Conservation (phyloP, 2,113 vertebrate species). For the Sinocyclocheilus maitianheensis region DNA sequence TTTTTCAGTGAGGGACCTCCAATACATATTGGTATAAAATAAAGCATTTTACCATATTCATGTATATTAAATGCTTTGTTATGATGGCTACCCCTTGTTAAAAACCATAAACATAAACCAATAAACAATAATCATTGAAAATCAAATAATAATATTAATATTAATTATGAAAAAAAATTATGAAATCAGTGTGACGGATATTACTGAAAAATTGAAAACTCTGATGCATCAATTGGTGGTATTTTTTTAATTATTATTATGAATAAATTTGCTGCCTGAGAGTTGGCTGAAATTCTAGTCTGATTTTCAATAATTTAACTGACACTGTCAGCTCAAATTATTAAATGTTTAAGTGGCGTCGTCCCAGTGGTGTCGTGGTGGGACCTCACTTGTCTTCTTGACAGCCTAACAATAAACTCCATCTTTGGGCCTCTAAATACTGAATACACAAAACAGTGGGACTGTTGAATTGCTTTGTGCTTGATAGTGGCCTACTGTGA, state of each 20-base stretch:
- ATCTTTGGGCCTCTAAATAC: slow-evolving; percentile 39
- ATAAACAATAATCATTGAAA: no score
- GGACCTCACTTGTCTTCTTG: slow-evolving; percentile 77
- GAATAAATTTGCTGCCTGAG: not conserved
- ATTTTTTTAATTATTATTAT: not conserved
- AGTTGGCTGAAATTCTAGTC: not conserved
- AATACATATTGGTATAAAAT: not conserved
- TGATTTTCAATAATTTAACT: slow-evolving; percentile 26
- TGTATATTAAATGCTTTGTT: no score
- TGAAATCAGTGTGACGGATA: not conserved
- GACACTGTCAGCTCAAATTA: slow-evolving; percentile 53
- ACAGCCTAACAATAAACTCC: slow-evolving; percentile 74
- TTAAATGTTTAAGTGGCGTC: slow-evolving; percentile 52
- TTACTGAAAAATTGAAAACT: not conserved
- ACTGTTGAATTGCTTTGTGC: slow-evolving; percentile 57
- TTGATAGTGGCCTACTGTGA: slow-evolving; percentile 26
- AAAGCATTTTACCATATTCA: not conserved
- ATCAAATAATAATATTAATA: no score
- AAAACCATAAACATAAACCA: no score
- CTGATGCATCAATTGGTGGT: not conserved
- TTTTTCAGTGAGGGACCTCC: not conserved
- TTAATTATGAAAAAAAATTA: no score
- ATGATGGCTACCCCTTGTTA: no score
- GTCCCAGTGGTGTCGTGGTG: slow-evolving; percentile 58
- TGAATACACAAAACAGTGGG: slow-evolving; percentile 58